Evolutionary conservation across 2,113 vertebrate genomes (phyloP), one percentile per base, ranked within the genome.

Genomic region (Osmerus mordax): DNA sequence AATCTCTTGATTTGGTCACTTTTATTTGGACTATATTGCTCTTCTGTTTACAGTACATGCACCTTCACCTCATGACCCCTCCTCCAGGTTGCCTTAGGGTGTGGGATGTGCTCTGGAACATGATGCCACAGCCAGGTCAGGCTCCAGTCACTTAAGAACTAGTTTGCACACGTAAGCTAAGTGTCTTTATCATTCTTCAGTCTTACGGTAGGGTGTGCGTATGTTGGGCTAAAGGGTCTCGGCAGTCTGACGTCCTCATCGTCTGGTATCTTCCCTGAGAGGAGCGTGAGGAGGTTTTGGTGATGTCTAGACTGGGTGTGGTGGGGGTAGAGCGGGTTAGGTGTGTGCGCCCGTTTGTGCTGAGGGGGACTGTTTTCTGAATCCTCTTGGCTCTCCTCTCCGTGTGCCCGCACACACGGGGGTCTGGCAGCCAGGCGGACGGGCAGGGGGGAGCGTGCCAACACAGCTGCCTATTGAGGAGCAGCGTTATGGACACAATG

Each of bases 391-490:
- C 89, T 86, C 85, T 28, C 5, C 71, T 74, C 69, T 77, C 82
- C 76, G 16, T 62, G 71, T 89, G 84, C 87, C 86, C 83, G 63
- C 81, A 73, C 84, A 82, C 87, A 80, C 81, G 16, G 53, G 70
- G 73, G 52, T 4, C 77, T 80, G 86, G 84, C 88, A 84, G 83
- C 78, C 81, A 16, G 82, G 77, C 74, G 21, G 76, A 71, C 73
- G 25, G 83, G 80, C 81, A 78, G 78, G 76, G 82, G 79, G 68
- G 68, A 32, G 70, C 71, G 86, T 92, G 91, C 91, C 91, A 92
- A 88, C 88, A 84, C 87, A 88, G 88, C 87, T 86, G 63, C 66
- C 94, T 92, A 94, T 96, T 95, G 92, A 93, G 89, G 81, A 79
- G 92, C 87, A 85, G 88, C 79, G 87, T 91, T 80, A 88, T 60